Evolutionary conservation across 2,888 invertebrate species (phyloP), one percentile per base, ranked within the genome.

Genomic region (Bembecia ichneumoniformis): DNA sequence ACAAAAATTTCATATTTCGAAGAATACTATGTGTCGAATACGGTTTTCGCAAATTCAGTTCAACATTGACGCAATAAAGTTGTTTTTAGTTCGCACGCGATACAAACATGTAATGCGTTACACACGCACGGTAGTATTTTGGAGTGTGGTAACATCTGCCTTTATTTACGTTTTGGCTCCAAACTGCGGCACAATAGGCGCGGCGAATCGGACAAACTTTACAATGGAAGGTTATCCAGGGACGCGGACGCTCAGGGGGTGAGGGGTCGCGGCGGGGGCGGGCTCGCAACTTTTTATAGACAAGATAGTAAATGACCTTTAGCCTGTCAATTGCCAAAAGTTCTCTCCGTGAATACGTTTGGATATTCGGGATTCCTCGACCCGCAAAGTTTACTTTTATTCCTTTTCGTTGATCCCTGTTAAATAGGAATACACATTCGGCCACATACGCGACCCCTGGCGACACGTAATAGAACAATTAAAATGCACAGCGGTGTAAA

Each of bases 121-220:
- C 47, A 53, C 54, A 52, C 55, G 54, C 56, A 60, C 59, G 53
- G 58, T 60, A 64, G 69, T 66, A 68, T 74, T 79, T 74, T 71
- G 76, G 77, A 81, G 80, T 77, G 74, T 65, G 82, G 86, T 76
- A 83, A 86, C 86, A 87, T 86, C 86, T 87, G 86, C 78, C 61
- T 86, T 86, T 86, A 87, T 87, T 86, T 86, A 86, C 83, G 83
- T 84, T 84, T 82, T 74, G 82, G 79, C 79, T 82, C 71, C 74
- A 77, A 79, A 77, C 72, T 68, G 74, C 69, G 71, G 74, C 72
- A 82, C 82, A 84, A 84, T 80, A 71, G 82, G 75, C 74, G 77
- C 78, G 70, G 69, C 71, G 77, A 77, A 77, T 80, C 78, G 74
- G 69, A 71, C 77, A 58, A 59, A 64, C 66, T 67, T 65, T 64